phyloP scores from a whole-genome alignment of 2,797 vertebrate species.

The Poecilia wingei region DNA sequence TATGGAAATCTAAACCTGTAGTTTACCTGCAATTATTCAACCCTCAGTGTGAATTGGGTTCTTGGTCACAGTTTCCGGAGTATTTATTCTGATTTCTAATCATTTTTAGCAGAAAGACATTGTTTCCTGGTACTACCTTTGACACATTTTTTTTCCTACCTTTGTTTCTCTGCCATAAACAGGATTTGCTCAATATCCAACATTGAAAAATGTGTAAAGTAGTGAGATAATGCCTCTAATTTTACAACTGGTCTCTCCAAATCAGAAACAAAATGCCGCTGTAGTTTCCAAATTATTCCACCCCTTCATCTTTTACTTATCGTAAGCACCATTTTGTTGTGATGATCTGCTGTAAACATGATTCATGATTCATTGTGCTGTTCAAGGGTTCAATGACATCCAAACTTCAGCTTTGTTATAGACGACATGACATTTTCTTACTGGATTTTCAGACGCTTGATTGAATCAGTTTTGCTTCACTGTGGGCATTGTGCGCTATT shows the following conservation, averaged over 20 bases:
- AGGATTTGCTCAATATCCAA: no score
- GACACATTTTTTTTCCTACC: no score
- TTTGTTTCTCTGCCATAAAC: no score
- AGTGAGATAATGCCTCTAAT: not conserved
- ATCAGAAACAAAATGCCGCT: not conserved
- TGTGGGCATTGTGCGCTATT: not conserved
- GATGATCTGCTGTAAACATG: not conserved
- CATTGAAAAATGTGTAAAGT: no score
- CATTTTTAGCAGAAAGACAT: no score
- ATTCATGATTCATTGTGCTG: not conserved
- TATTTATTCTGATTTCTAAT: no score
- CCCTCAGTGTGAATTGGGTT: not conserved
- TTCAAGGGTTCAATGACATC: not conserved
- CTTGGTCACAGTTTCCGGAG: not conserved
- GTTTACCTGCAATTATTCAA: not conserved
- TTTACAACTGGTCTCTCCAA: not conserved
- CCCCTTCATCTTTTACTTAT: not conserved
- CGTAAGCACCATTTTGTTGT: not conserved
- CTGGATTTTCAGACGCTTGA: not conserved
- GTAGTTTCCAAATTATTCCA: not conserved
- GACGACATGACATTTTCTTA: not conserved
- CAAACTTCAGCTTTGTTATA: not conserved
- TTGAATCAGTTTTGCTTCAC: not conserved
- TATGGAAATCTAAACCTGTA: not conserved
- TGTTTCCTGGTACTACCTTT: no score